Evolutionary conservation across 2,113 vertebrate genomes (phyloP), one percentile per base, ranked within the genome.

Genomic region (Gopherus flavomarginatus): DNA sequence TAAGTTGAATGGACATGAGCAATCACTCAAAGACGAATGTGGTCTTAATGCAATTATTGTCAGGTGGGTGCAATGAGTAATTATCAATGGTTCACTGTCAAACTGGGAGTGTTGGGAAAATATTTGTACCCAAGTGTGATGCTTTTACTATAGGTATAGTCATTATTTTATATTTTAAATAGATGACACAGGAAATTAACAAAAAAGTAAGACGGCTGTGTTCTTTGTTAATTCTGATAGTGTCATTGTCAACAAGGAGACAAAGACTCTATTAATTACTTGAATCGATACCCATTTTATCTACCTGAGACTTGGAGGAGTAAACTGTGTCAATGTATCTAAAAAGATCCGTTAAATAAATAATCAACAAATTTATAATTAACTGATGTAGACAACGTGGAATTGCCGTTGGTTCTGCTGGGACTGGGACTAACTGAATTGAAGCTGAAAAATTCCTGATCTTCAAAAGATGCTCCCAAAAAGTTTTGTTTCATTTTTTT

Each of bases 401-500:
- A n/a, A 89, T 6, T 27, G 8, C 42, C 31, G 57, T 7, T 21
- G 17, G 6, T 54, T 54, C n/a, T 54, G n/a, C 8, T 12, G 27
- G 6, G 6, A 44, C 21, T 31, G 57, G 4, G 19, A 21, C 22
- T 54, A 83, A 47, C 11, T 86, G 29, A 44, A 0, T 14, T 38
- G 69, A 59, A 24, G 80, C 59, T 52, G 22, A 91, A 29, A 75
- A 89, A 92, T 50, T 52, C 62, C 88, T 62, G 59, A 82, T 88
- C 88, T n/a, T 21, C 53, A 27, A 69, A 79, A 72, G 35, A 35
- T 6, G 50, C 13, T 62, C 57, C 57, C 88, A 85, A n/a, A 72
- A 49, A 29, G 77, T 16, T 19, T 62, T 0, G 0, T 78, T n/a
- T 72, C 8, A 8, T 56, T 31, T 62, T 50, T 50, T 0, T 0